Evolutionary conservation across 2,797 vertebrate species (phyloP), one percentile per base, ranked within the genome.

Genomic region (Darevskia nairensis): DNA sequence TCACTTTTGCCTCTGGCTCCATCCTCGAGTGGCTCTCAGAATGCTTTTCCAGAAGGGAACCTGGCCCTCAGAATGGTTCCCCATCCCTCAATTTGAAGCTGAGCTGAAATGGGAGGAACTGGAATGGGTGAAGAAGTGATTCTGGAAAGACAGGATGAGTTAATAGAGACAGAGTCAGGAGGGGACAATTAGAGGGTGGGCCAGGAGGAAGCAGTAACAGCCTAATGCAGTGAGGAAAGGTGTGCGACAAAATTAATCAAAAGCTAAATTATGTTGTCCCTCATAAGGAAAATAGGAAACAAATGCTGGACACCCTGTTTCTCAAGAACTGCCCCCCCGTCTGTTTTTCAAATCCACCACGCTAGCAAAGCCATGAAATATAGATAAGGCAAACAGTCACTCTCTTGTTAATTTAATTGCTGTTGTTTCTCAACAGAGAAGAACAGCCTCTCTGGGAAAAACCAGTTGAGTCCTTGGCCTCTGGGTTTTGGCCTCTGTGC

Each of bases 401-500:
- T 32, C 66, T 83, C 68, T 71, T 83, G 82, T 72, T 71, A 71
- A 71, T 83, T 83, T 50, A 83, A 83, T 72, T 71, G 68, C 66
- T 83, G 15, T 83, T 29, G 17, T 11, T 44, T 32, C 68, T 83
- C 41, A 71, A 19, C 17, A 50, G 66, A 71, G 19, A n/a, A 66
- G 27, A n/a, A 55, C 32, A 71, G 41, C 19, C 29, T 50, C 29
- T 71, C 50, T 50, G 8, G 41, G 82, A 4, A 19, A 32, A 50
- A 7, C 21, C 75, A 44, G 11, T 44, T 44, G 21, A 44, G 39
- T 44, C 41, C 10, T 32, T 80, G 78, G 50, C 78, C 76, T 44
- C 21, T 44, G 25, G 39, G 25, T 78, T 25, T 29, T 46, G 27
- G 27, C 25, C n/a, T n/a, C 50, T 80, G 29, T 61, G 17, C 6